Base-by-base conservation (phyloP, 1,140 invertebrate species). In the Calosoma granatense region DNA sequence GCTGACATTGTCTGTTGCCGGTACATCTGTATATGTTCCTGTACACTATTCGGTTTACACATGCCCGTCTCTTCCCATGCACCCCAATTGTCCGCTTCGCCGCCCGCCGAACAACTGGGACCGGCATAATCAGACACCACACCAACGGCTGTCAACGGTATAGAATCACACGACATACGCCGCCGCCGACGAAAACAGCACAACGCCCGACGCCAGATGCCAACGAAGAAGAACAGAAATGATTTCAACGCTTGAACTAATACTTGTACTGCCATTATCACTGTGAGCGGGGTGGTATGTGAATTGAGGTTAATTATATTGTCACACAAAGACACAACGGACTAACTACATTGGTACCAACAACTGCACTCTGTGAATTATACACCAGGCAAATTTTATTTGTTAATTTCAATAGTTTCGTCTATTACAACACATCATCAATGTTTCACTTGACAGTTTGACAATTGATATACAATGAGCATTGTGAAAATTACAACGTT, bases 11-110 rank as follows among this genome's bases (percentile, higher is more conserved):
- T 65, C 62, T 76, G 72, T 57, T 78, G 74, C 57, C 78, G 62
- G 56, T 79, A 80, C 51, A 74, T 70, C 23, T 79, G 75, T 51
- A 80, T 80, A 56, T 79, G 77, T 57, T 74, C 73, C 60, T 79
- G 76, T 56, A 80, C 65, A 1, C 68, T 70, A 59, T 72, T 72
- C 2, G 76, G 74, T 58, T 73, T 74, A 22, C 43, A 58, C 22
- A 63, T 59, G 9, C 59, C 70, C 66, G 71, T 67, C 64, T 63
- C 75, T 63, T 65, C 77, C 78, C 78, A 78, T 69, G 57, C 73
- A 63, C 62, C 73, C 76, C 64, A 75, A 67, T 59, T 76, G 62
- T 64, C 56, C 6, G 20, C 15, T 1, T 63, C 61, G n/a, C 60
- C 23, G 9, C 23, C n/a, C 19, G 60, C 58, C 17, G n/a, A n/a